A percentile compares a stretch with the other conserved stretches of the same genome.
Evolutionary conservation across 2,888 invertebrate genomes (phyloP).

Genomic region (Cephus pulcher): DNA sequence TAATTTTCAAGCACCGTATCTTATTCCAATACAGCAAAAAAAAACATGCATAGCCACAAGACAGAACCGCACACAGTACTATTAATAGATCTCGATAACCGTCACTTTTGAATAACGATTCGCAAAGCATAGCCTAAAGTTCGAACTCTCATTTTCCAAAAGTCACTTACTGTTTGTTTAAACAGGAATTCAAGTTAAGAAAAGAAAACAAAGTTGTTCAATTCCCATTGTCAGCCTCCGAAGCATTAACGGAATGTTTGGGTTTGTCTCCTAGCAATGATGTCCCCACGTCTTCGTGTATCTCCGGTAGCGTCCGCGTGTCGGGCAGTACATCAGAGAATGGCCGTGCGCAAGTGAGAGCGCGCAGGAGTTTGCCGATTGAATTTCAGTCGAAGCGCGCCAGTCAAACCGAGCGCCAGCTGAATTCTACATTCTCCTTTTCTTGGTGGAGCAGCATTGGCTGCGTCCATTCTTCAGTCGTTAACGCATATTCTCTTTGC

Average conservation of each 20-base stretch:
- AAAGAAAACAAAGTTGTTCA: neutral
- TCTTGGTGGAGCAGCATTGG: neutral
- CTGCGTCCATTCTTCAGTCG: neutral
- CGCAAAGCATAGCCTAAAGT: neutral
- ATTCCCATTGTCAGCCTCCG: neutral
- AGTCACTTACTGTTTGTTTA: neutral
- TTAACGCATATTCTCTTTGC: neutral
- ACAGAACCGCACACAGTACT: neutral
- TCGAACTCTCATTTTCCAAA: neutral
- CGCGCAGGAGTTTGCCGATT: constrained; percentile 43
- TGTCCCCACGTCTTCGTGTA: neutral
- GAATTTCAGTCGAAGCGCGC: constrained; percentile 60
- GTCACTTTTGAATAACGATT: neutral
- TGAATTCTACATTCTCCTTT: neutral
- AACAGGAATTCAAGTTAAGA: neutral
- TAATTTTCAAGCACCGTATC: neutral
- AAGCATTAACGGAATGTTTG: neutral
- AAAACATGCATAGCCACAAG: neutral
- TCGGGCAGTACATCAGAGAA: neutral
- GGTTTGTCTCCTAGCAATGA: neutral
- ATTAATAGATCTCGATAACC: neutral
- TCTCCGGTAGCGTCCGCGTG: neutral
- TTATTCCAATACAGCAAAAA: neutral
- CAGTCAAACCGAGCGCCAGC: constrained; percentile 51
- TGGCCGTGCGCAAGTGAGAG: neutral